Evolutionary conservation across 2,113 vertebrate species (phyloP).

Genomic region (Phycodurus eques): DNA sequence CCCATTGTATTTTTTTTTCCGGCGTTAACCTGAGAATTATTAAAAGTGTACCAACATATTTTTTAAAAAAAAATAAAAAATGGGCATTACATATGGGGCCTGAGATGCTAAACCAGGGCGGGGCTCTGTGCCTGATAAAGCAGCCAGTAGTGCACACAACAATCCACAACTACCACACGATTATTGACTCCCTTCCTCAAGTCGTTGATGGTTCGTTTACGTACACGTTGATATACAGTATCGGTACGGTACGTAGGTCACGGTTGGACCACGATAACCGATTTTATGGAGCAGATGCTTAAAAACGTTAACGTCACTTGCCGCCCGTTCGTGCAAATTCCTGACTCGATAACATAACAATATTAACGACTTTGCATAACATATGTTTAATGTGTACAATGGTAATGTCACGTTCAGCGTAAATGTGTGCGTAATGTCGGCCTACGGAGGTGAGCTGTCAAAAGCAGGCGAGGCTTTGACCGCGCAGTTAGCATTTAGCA

Average conservation of each 20-base stretch:
- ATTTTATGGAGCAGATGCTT: background rate
- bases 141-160: background rate
- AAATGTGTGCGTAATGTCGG: constrained; percentile 17
- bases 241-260: too few relatives aligned
- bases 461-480: constrained; percentile 51
- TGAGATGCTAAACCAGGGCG: background rate
- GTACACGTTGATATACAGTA: background rate
- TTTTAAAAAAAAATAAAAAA: background rate
- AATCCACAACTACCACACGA: background rate
- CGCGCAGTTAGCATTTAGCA: constrained; percentile 49
- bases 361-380: background rate
- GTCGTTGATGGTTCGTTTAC: background rate
- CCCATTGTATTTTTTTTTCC: background rate
- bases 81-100: background rate
- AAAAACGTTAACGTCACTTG: background rate
- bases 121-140: background rate
- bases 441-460: constrained; percentile 56
- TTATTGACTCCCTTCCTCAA: background rate
- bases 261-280: background rate
- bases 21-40: background rate
- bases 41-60: background rate
- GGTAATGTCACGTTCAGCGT: background rate
- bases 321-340: too few relatives aligned
- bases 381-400: background rate
- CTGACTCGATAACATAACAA: background rate